Conservation (phyloP, 2,888 invertebrate genomes). For the Mamestra brassicae region DNA sequence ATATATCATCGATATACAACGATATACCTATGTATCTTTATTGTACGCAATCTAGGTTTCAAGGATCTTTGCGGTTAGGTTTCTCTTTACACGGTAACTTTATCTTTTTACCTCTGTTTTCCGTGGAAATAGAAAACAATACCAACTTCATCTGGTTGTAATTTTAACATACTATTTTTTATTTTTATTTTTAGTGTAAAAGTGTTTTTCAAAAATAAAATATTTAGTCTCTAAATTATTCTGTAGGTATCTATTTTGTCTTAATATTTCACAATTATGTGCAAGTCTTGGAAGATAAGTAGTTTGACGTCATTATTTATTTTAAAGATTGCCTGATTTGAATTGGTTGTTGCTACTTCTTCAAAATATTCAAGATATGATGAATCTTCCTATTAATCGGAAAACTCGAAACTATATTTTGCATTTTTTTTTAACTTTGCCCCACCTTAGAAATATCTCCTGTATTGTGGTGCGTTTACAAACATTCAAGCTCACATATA, state of each 20-base stretch:
- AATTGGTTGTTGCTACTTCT: not conserved
- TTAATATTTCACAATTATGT: slow-evolving; percentile 22
- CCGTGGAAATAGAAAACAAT: slow-evolving; percentile 9
- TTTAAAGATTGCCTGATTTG: slow-evolving; percentile 2
- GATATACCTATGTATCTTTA: not conserved
- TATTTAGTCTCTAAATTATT: too few species aligned
- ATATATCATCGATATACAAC: slow-evolving; percentile 6
- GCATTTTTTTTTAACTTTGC: too few species aligned
- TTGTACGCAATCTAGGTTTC: slow-evolving; percentile 12
- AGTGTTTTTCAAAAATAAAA: too few species aligned
- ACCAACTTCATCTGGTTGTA: not conserved
- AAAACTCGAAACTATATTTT: too few species aligned
- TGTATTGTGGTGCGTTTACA: too few species aligned
- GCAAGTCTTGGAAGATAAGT: slow-evolving; percentile 10
- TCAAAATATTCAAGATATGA: too few species aligned
- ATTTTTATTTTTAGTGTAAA: not conserved
- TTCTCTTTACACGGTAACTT: slow-evolving; percentile 37
- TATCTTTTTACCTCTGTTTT: slow-evolving; percentile 11
- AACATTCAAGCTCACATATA: too few species aligned
- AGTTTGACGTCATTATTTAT: not conserved
- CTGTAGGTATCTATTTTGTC: not conserved
- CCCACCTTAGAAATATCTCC: too few species aligned
- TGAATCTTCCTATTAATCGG: too few species aligned
- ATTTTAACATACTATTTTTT: too few species aligned
- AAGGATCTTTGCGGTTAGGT: slow-evolving; percentile 52